These are phyloP conservation scores for Erpobdella octoculata DNA, from an alignment of 2,888 invertebrate genomes.

Conservation along the genomic window DNA sequence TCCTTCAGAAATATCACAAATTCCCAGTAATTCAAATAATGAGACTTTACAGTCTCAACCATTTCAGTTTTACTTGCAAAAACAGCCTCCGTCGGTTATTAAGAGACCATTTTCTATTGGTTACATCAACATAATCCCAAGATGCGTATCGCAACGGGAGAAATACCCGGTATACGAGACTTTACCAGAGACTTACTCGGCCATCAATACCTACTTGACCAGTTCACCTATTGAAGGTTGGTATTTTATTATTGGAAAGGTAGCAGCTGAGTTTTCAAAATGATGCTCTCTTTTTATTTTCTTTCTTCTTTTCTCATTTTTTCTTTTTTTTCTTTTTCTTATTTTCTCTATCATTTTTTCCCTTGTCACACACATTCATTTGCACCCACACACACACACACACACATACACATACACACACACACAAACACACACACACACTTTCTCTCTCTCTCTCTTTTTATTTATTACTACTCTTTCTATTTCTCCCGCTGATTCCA, in stretches of 20 bases:
- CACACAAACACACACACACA: too few species aligned
- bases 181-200: constrained; percentile 37
- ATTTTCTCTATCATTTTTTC: background rate
- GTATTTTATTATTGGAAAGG: background rate
- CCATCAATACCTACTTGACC: constrained; percentile 34
- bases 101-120: background rate
- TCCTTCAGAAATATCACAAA: too few species aligned
- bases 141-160: background rate
- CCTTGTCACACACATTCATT: background rate
- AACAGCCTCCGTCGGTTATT: background rate
- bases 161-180: constrained; percentile 37
- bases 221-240: constrained; percentile 22
- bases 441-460: background rate
- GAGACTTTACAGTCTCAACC: too few species aligned
- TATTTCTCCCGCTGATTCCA: background rate
- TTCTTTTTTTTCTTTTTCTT: background rate
- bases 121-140: background rate
- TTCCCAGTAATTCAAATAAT: too few species aligned
- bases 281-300: background rate
- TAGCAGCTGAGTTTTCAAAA: background rate
- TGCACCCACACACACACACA: too few species aligned
- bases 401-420: too few species aligned
- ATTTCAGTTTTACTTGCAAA: too few species aligned
- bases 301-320: background rate
- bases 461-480: background rate